Evolutionary conservation across 1,140 invertebrate genomes (phyloP), one percentile per base, ranked within the genome.

Genomic region (Leguminivora glycinivorella): DNA sequence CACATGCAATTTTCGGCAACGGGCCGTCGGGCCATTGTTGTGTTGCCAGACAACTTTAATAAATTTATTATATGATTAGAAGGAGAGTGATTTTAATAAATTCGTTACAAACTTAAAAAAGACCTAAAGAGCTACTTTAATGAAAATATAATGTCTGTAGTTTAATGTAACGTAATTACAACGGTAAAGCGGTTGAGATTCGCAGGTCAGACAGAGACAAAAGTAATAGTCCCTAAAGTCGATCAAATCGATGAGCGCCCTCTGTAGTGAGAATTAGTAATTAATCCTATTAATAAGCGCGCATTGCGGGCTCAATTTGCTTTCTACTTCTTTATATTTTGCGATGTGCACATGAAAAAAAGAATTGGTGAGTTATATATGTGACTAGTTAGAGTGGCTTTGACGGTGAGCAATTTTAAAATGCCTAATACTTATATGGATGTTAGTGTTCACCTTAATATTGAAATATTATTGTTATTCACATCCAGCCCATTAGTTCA

Each of bases 271-370:
- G 47, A 22, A 22, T 52, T 52, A 10, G 17, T 52, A 52, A 52
- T 22, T 52, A 52, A 52, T 52, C 47, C 17, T 22, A 19, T 0
- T 63, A 7, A 63, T 29, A 63, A 63, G 58, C 26, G 56, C 26
- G 58, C 47, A 52, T 1, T 52, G 47, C 58, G 58, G 26, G 58
- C 58, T 63, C 58, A 34, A 63, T 7, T 34, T 63, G 58, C 58
- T 63, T 63, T 63, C n/a, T 26, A 60, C 3, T 31, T 63, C 12
- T 29, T 34, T 29, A 29, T 29, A 29, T 26, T 40, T 68, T 40
- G 34, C 67, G 19, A 31, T 26, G 38, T 68, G 67, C 67, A 47
- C 67, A 40, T 68, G 14, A 19, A 17, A 14, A n/a, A 63, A 63
- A 63, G 2, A 25, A 9, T 9, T 22, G 6, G 31, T 31, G 5